These are phyloP conservation scores for Lasioglossum marginatum DNA, from an alignment of 2,888 invertebrate genomes.

Conservation along the genomic window DNA sequence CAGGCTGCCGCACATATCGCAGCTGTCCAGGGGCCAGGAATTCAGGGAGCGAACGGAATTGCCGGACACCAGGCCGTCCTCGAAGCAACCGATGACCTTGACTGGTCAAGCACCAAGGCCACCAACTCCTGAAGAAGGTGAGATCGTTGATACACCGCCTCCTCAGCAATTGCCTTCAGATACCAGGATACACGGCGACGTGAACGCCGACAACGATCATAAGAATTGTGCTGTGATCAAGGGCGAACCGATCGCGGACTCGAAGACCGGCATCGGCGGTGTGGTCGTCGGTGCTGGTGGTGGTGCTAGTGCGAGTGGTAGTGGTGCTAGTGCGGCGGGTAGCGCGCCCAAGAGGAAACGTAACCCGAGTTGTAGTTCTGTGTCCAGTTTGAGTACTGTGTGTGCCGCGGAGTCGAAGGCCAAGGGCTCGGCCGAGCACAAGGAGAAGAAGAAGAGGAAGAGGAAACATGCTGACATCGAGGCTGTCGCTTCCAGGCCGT, in stretches of 20 bases:
- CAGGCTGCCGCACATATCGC: conserved; percentile 80
- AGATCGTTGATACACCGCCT: conserved; percentile 78
- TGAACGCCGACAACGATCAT: conserved; percentile 47
- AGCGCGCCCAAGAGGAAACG: conserved; percentile 79
- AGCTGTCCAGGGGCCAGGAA: conserved; percentile 84
- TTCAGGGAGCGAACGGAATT: conserved; percentile 85
- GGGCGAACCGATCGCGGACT: conserved; percentile 65
- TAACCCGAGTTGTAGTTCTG: conserved; percentile 77
- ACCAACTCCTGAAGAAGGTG: conserved; percentile 83
- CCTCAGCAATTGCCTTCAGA: conserved; percentile 71
- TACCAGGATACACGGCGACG: conserved; percentile 69
- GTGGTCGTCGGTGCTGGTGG: conserved; percentile 41
- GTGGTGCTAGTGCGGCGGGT: conserved; percentile 64
- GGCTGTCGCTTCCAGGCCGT: conserved; percentile 73
- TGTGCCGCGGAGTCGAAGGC: conserved; percentile 79
- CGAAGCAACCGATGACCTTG: conserved; percentile 70
- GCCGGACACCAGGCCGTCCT: conserved; percentile 85
- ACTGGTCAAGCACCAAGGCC: conserved; percentile 77
- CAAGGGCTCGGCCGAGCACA: conserved; percentile 76
- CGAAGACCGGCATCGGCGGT: conserved; percentile 62
- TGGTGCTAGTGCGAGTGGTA: conserved; percentile 62
- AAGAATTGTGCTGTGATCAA: conserved; percentile 66
- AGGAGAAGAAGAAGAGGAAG: conserved; percentile 80
- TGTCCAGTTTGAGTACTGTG: conserved; percentile 80
- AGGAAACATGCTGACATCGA: conserved; percentile 77